Percentiles rank a stretch among this genome's conserved stretches.
phyloP scores from a whole-genome alignment of 1,140 invertebrate species.

The Eumeta japonica region DNA sequence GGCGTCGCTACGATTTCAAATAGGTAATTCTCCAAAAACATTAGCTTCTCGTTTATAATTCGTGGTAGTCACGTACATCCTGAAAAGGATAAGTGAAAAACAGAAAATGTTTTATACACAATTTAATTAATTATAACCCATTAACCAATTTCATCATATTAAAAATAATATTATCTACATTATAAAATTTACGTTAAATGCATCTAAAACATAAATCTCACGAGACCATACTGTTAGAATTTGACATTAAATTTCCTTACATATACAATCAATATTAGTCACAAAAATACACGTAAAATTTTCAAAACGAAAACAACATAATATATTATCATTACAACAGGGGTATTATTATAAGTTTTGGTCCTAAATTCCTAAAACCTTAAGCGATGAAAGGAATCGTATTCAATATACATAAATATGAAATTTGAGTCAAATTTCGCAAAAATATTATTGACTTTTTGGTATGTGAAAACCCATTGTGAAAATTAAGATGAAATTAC shows the following conservation, averaged over 20 bases:
- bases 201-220: constrained; percentile 51
- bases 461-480: constrained; percentile 14
- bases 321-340: no score
- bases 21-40: no score
- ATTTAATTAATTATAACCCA: constrained; percentile 48
- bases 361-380: no score
- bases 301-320: constrained; percentile 46
- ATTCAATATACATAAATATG: no score
- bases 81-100: constrained; percentile 18
- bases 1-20: no score
- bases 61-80: no score
- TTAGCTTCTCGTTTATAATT: no score
- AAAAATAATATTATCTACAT: constrained; percentile 54
- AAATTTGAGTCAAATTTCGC: neutral
- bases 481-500: no score
- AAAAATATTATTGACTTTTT: neutral
- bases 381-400: no score
- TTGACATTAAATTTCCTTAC: constrained; percentile 27
- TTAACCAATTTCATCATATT: constrained; percentile 49
- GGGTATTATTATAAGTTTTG: no score
- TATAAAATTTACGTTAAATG: constrained; percentile 50
- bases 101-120: constrained; percentile 25
- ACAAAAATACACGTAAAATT: constrained; percentile 39
- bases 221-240: constrained; percentile 32
- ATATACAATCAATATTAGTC: constrained; percentile 36